Percentiles rank a stretch among this genome's conserved stretches.
Conservation (phyloP, 2,888 invertebrate species). For the Hipparchia semele region DNA sequence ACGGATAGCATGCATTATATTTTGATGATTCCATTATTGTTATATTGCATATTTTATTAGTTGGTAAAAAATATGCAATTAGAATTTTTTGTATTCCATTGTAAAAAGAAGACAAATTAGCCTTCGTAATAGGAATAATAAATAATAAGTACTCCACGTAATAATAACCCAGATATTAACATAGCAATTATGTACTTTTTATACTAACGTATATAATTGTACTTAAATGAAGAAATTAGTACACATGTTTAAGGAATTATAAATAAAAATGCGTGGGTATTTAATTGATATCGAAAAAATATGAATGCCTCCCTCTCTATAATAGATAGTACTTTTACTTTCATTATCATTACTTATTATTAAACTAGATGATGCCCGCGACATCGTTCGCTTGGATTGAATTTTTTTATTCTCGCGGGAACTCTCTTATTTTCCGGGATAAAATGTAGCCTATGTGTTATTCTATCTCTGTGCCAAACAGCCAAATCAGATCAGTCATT, state of each 20-base stretch:
- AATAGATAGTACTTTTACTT: not conserved
- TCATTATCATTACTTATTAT: not conserved
- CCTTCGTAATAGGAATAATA: constrained; percentile 2
- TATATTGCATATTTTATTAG: not conserved
- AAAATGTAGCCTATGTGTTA: too few species aligned
- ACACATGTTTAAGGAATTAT: too few species aligned
- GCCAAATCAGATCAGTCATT: too few species aligned
- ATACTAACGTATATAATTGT: not conserved
- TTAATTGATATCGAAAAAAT: too few species aligned
- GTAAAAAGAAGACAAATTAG: not conserved
- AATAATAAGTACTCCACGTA: constrained; percentile 13
- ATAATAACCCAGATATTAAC: not conserved
- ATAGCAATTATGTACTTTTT: constrained; percentile 4
- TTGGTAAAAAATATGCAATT: constrained; percentile 7
- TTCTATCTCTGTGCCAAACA: too few species aligned
- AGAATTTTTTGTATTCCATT: not conserved
- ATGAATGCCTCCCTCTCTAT: too few species aligned
- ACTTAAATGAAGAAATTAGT: not conserved
- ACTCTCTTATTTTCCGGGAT: too few species aligned
- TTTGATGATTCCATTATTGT: constrained; percentile 5
- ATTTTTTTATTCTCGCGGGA: too few species aligned
- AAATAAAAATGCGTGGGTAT: too few species aligned
- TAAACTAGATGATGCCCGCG: too few species aligned
- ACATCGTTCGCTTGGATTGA: too few species aligned
- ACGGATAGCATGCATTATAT: not conserved